Base-by-base conservation (phyloP, 1,140 invertebrate species). In the Megathymus violae region DNA sequence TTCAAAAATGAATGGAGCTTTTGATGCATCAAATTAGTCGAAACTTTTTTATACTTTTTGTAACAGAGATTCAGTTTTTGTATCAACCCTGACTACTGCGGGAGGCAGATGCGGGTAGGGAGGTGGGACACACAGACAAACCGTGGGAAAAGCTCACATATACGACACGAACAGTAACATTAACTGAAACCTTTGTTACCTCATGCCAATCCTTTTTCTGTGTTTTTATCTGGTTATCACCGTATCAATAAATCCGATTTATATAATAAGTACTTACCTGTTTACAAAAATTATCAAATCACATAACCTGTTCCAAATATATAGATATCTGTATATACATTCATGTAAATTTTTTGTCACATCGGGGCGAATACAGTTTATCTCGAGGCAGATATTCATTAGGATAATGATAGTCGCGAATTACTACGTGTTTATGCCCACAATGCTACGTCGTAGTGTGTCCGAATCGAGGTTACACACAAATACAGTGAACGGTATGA, bases 381-480 rank as follows among this genome's bases (percentile, higher is more conserved):
- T 68, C 69, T 70, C 62, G 59, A 71, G 62, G 61, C 70, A 67
- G 67, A 80, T 83, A 78, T 82, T 87, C 82, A 85, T 87, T 89
- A 81, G 77, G 78, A 84, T 85, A 88, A 89, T 85, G 76, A 85
- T 88, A 86, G 88, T 89, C 85, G 79, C 81, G 80, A 88, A 88
- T 88, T 88, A 88, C 83, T 80, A 82, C 70, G 74, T 82, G 80
- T 81, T 85, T 88, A 87, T 88, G 80, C 73, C 78, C 78, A 85
- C 84, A 88, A 86, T 86, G 74, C 71, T 65, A 71, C 72, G 64
- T 78, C 72, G 72, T 76, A 73, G 82, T 85, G 83, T 85, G 87
- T 85, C 78, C 78, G 78, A 87, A 88, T 85, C 83, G 86, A 84
- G 86, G 86, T 86, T 88, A 86, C 86, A 88, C 83, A 88, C 82